Conservation (phyloP, 37 sponge, comb jelly and placozoan species). For the Hormiphora californensis region DNA sequence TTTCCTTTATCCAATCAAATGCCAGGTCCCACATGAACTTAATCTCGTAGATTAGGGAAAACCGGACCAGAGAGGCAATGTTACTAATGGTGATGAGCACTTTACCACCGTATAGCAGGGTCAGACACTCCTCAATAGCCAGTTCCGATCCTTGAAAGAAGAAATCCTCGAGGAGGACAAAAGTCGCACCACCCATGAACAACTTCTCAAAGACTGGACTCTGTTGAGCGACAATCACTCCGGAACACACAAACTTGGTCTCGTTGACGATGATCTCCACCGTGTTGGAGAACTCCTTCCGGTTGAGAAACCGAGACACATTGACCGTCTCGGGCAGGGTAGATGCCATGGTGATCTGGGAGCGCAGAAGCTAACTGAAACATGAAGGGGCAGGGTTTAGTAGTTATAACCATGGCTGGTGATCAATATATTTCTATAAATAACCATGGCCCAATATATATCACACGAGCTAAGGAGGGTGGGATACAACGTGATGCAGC, state of each 20-base stretch:
- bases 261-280: slow-evolving; percentile 26
- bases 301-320: not conserved
- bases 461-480: too few species aligned
- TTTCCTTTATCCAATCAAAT: not conserved
- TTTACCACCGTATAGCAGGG: not conserved
- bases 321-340: not conserved
- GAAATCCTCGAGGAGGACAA: not conserved
- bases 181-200: not conserved
- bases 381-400: too few species aligned
- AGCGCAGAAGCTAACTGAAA: too few species aligned
- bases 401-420: too few species aligned
- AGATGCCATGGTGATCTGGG: too few species aligned
- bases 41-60: not conserved
- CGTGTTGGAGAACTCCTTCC: slow-evolving; percentile 7
- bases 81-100: not conserved
- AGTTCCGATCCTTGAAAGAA: not conserved
- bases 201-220: slow-evolving; percentile 1
- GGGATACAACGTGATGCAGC: too few species aligned
- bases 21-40: not conserved
- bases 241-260: not conserved
- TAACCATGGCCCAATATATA: too few species aligned
- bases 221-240: not conserved
- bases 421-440: too few species aligned
- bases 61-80: not conserved
- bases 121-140: not conserved